phyloP scores from a whole-genome alignment of 1,140 invertebrate species.

The Portunus trituberculatus region DNA sequence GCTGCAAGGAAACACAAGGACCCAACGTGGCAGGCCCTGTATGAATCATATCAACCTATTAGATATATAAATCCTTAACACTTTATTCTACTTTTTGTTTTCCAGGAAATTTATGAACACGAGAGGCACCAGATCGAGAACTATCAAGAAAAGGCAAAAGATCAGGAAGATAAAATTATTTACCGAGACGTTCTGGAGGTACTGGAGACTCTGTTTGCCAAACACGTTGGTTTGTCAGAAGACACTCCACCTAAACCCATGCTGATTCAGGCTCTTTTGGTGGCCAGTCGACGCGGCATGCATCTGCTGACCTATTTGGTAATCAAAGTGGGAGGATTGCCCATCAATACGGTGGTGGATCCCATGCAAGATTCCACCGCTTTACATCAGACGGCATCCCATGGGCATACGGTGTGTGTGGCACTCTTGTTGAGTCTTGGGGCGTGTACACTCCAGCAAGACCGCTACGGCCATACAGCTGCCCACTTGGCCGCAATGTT shows the following conservation, averaged over 20 bases:
- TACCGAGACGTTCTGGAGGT: not conserved
- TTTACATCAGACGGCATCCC: conserved; percentile 52
- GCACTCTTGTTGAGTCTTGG: conserved; percentile 23
- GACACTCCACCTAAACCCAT: not conserved
- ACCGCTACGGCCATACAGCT: conserved; percentile 49
- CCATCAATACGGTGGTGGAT: conserved; percentile 35
- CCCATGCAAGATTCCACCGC: conserved; percentile 28
- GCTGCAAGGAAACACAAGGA: too few relatives aligned
- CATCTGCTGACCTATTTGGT: conserved; percentile 46
- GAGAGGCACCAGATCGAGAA: conserved; percentile 54
- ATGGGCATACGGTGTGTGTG: conserved; percentile 46
- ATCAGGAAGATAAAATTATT: conserved; percentile 26
- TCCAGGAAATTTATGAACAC: conserved; percentile 11
- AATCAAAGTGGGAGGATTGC: not conserved
- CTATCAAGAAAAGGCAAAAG: conserved; percentile 41
- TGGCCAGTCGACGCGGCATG: conserved; percentile 39
- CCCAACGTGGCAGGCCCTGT: too few relatives aligned
- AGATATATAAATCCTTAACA: not conserved
- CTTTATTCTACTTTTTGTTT: not conserved
- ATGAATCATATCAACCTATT: too few relatives aligned
- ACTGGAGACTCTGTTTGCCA: not conserved
- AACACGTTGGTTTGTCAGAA: not conserved
- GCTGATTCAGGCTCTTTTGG: not conserved
- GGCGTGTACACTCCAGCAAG: not conserved
- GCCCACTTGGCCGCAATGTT: conserved; percentile 65